Evolutionary conservation across 2,113 vertebrate species (phyloP), one percentile per base, ranked within the genome.

Genomic region (Gnathonemus echidnorhynchus): DNA sequence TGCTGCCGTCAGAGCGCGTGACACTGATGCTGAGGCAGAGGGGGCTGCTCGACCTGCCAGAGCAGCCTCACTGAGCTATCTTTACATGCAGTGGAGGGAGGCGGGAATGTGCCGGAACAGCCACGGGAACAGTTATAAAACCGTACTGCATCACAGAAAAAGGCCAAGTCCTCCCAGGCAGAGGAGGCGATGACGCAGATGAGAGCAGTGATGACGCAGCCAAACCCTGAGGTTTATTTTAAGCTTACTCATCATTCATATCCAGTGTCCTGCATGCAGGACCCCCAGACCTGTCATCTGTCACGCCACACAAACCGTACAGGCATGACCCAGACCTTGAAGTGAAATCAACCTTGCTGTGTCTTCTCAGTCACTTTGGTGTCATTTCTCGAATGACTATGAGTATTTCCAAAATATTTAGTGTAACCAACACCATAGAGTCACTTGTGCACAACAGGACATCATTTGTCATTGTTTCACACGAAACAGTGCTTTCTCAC

Each of bases 1-100:
- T 90, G 89, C 90, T 92, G 85, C 45, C 89, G 91, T 93, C 93
- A 93, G 31, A 89, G 92, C 89, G 90, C 62, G 89, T 93, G 93
- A 93, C 91, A 91, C 89, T 89, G 91, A 90, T 90, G 62, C 88
- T 90, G 88, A 66, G 88, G 11, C 49, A 15, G 91, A 88, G 90
- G 92, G 83, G 88, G 89, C 74, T 7, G 50, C 1, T 4, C 49
- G 11, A 27, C 45, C 24, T 11, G 56, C 80, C 58, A 1, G 89
- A 89, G 3, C 77, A 89, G 74, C 88, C 35, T 87, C 24, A 21
- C 21, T 42, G 35, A 35, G 27, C 31, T 89, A 49, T 46, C 74
- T 45, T 42, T 83, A 39, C 50, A 27, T 85, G 91, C 86, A 70
- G 90, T 77, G 35, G 58, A 91, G 91, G 89, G 89, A 53, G 89